Conservation (phyloP, 2,113 vertebrate genomes). For the Ictalurus punctatus region DNA sequence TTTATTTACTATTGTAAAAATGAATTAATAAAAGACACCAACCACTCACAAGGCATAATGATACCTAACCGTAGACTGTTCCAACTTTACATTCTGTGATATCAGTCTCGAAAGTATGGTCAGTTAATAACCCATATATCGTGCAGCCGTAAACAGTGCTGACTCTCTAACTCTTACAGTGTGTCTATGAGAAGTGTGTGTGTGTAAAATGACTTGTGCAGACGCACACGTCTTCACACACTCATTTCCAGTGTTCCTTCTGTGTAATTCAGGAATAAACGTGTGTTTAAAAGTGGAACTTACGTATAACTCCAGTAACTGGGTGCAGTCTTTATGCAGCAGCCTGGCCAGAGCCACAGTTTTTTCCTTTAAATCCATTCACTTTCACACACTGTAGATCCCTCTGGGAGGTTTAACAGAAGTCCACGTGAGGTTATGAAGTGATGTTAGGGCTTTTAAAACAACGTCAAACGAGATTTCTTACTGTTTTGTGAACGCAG, state of each 20-base stretch:
- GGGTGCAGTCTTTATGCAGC: slow-evolving; percentile 62
- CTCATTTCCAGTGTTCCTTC: neutral
- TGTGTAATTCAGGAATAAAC: neutral
- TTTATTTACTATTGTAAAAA: neutral
- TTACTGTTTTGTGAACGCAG: neutral
- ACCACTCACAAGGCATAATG: neutral
- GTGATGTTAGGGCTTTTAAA: neutral
- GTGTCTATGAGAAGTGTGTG: neutral
- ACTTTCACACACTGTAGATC: slow-evolving; percentile 8
- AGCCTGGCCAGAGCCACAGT: slow-evolving; percentile 61
- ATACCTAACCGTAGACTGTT: neutral
- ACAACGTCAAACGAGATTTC: neutral
- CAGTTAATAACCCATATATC: neutral
- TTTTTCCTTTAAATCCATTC: slow-evolving; percentile 25
- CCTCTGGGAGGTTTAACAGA: too few species aligned
- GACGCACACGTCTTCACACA: neutral
- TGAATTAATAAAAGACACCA: too few species aligned
- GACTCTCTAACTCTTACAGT: neutral
- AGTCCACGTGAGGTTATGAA: neutral
- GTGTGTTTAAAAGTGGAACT: slow-evolving; percentile 61
- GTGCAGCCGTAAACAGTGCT: neutral
- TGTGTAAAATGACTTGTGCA: neutral
- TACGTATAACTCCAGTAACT: slow-evolving; percentile 70
- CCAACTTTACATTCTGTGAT: neutral
- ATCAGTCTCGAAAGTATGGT: neutral